A percentile compares a stretch with the other conserved stretches of the same genome.
Evolutionary conservation across 2,113 vertebrate genomes (phyloP).

Genomic region (Chaetops frenatus): DNA sequence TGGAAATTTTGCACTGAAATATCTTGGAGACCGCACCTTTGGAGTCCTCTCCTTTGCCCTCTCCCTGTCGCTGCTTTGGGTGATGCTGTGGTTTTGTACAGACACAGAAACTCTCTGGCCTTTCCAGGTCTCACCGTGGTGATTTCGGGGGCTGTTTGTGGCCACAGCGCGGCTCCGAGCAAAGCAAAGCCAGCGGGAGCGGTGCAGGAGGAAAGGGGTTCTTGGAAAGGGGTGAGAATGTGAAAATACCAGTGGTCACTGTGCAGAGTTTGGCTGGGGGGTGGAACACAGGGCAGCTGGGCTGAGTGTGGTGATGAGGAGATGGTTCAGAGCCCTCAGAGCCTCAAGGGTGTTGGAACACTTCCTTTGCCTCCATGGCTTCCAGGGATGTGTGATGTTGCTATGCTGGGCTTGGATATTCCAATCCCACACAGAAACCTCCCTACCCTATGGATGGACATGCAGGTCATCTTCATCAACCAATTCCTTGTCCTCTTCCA

Average conservation of each 20-base stretch:
- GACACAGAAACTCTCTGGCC: not conserved
- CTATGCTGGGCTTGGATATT: fast-evolving
- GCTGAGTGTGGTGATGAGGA: fast-evolving
- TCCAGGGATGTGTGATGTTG: not conserved
- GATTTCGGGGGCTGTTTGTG: fast-evolving
- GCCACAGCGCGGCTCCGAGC: fast-evolving
- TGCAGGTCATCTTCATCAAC: not conserved
- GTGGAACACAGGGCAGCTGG: not conserved
- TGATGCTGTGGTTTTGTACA: not conserved
- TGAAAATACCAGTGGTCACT: not conserved
- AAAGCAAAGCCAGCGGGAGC: fast-evolving
- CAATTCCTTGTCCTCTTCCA: not conserved
- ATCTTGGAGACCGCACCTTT: not conserved
- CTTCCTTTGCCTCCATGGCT: not conserved
- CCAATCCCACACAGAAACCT: too few species aligned
- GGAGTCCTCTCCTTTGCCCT: not conserved
- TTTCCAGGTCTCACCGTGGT: fast-evolving
- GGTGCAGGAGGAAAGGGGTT: not conserved
- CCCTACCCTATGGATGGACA: not conserved
- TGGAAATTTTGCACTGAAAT: not conserved
- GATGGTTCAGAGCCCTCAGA: not conserved
- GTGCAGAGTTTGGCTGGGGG: not conserved
- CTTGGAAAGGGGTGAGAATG: not conserved
- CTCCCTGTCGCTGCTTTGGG: not conserved
- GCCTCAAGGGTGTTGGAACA: not conserved